Percentiles rank a stretch among this genome's conserved stretches.
phyloP scores from a whole-genome alignment of 2,113 vertebrate species.

The Tapirus terrestris region DNA sequence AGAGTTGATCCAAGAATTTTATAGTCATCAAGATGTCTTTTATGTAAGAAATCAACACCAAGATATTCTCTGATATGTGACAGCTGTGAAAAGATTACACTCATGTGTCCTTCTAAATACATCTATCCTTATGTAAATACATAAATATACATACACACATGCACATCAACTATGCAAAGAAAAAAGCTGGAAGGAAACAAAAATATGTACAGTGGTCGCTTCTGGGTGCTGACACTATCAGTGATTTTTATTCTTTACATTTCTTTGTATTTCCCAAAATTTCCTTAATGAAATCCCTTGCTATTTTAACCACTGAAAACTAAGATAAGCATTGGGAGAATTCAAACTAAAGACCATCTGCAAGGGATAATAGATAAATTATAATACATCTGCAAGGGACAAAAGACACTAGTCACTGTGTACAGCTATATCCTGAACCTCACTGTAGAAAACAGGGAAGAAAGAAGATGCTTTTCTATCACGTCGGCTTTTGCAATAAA shows the following conservation, averaged over 20 bases:
- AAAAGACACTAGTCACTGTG: neutral
- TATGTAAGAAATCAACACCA: neutral
- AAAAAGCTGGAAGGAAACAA: neutral
- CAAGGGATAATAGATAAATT: neutral
- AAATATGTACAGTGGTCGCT: neutral
- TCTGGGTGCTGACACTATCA: neutral
- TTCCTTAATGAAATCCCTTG: neutral
- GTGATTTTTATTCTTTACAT: neutral
- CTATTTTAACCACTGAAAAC: neutral
- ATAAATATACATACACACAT: neutral
- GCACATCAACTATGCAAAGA: neutral
- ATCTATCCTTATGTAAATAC: neutral
- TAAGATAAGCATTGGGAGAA: neutral
- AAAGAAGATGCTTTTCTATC: neutral
- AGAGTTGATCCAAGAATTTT: neutral
- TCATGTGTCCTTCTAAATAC: neutral
- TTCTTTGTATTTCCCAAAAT: slow-evolving; percentile 23
- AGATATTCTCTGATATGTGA: neutral
- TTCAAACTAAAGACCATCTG: neutral
- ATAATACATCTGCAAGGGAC: neutral
- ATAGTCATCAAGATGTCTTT: neutral
- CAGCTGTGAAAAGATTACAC: neutral
- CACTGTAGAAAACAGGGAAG: neutral
- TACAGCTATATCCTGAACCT: neutral
- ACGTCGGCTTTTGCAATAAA: neutral